Percentiles rank a stretch among this genome's conserved stretches.
Conservation (phyloP, 2,888 invertebrate species). For the Agrochola circellaris region DNA sequence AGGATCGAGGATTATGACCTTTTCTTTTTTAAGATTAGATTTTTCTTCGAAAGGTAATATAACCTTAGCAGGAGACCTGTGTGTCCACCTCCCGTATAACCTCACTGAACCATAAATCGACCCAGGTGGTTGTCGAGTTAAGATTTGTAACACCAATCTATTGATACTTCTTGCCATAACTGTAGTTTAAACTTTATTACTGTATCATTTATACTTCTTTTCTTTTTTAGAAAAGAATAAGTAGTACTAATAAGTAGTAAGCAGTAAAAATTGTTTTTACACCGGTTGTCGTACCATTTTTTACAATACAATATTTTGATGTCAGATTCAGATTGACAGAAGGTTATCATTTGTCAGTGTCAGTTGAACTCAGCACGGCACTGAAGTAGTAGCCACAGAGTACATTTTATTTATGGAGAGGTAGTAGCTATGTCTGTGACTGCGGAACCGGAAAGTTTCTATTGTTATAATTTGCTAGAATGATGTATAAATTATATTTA, state of each 20-base stretch:
- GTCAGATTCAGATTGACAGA: too few species aligned
- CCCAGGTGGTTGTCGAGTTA: slow-evolving; percentile 60
- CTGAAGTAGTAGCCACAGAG: too few species aligned
- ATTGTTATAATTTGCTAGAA: too few species aligned
- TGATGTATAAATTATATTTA: too few species aligned
- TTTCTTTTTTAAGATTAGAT: slow-evolving; percentile 81
- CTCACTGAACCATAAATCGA: slow-evolving; percentile 68
- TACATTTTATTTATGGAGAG: too few species aligned
- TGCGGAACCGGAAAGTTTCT: too few species aligned
- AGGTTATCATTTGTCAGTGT: too few species aligned
- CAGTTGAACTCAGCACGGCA: too few species aligned
- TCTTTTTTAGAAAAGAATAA: background rate
- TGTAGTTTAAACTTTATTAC: background rate
- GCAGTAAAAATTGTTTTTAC: background rate
- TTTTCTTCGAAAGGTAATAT: slow-evolving; percentile 85
- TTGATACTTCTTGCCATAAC: slow-evolving; percentile 72
- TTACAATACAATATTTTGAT: too few species aligned
- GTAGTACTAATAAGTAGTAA: background rate
- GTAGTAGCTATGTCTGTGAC: too few species aligned
- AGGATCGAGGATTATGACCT: slow-evolving; percentile 81
- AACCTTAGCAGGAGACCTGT: slow-evolving; percentile 89
- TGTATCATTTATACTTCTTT: too few species aligned
- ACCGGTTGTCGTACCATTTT: too few species aligned
- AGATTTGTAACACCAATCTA: slow-evolving; percentile 66
- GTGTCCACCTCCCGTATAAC: slow-evolving; percentile 87